These are phyloP conservation scores for Myotis lucifugus DNA, from an alignment of 2,113 vertebrate species.

Conservation along the genomic window DNA sequence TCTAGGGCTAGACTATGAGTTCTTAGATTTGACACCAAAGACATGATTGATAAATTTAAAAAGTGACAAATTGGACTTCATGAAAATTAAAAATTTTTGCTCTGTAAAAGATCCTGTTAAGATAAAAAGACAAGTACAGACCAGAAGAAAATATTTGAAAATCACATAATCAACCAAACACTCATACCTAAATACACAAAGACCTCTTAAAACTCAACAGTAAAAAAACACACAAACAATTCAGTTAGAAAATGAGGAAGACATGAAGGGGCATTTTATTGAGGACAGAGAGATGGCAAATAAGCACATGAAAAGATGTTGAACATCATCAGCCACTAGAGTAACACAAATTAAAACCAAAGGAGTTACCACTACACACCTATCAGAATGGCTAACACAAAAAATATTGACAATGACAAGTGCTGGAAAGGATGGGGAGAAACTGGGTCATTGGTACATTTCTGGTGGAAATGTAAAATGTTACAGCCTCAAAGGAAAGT, in stretches of 20 bases:
- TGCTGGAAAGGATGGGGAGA: background rate
- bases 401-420: background rate
- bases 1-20: background rate
- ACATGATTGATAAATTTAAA: background rate
- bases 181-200: background rate
- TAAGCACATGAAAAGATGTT: background rate
- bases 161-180: background rate
- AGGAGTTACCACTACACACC: background rate
- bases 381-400: background rate
- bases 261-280: background rate
- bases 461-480: background rate
- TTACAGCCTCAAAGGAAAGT: background rate
- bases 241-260: background rate
- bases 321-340: background rate
- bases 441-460: background rate
- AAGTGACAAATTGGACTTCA: background rate
- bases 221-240: background rate
- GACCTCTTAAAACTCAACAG: background rate
- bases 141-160: background rate
- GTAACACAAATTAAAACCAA: background rate
- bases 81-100: background rate
- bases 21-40: background rate
- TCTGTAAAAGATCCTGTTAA: background rate
- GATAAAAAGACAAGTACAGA: background rate
- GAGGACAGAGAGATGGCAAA: background rate